Evolutionary conservation across 2,113 vertebrate genomes (phyloP).

Genomic region (Amphiprion percula): DNA sequence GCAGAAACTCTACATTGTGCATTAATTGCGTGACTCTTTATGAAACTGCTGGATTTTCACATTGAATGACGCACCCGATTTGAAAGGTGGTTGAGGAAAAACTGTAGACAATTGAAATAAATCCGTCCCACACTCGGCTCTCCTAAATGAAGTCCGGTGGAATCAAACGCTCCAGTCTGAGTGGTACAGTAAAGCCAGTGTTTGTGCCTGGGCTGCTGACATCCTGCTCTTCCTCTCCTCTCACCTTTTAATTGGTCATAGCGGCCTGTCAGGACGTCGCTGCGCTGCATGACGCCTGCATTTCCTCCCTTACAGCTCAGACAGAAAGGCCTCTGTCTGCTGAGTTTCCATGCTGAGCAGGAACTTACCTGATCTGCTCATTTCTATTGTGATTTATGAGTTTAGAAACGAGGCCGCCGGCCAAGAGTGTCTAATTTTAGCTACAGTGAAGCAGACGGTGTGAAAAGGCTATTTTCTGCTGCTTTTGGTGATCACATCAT

Average conservation of each 20-base stretch:
- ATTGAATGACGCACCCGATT: not conserved
- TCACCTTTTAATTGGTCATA: conserved; percentile 63
- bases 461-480: conserved; percentile 2
- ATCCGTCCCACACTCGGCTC: too few relatives aligned
- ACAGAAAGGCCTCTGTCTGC: conserved; percentile 67
- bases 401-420: not conserved
- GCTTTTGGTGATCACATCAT: too few relatives aligned
- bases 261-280: conserved; percentile 31
- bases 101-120: not conserved
- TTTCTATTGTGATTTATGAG: conserved; percentile 50
- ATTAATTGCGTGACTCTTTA: not conserved
- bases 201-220: conserved; percentile 47
- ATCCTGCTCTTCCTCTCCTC: conserved; percentile 67
- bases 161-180: not conserved
- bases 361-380: conserved; percentile 40
- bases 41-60: not conserved
- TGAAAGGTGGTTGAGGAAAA: not conserved
- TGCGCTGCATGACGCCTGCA: conserved; percentile 38
- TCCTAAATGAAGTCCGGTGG: not conserved
- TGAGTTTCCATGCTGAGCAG: conserved; percentile 30
- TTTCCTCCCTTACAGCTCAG: conserved; percentile 46
- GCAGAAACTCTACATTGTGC: too few relatives aligned
- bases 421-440: conserved; percentile 23
- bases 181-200: conserved; percentile 40
- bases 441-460: not conserved